phyloP scores from a whole-genome alignment of 2,797 vertebrate species.

The Helicolenus hilgendorfi region DNA sequence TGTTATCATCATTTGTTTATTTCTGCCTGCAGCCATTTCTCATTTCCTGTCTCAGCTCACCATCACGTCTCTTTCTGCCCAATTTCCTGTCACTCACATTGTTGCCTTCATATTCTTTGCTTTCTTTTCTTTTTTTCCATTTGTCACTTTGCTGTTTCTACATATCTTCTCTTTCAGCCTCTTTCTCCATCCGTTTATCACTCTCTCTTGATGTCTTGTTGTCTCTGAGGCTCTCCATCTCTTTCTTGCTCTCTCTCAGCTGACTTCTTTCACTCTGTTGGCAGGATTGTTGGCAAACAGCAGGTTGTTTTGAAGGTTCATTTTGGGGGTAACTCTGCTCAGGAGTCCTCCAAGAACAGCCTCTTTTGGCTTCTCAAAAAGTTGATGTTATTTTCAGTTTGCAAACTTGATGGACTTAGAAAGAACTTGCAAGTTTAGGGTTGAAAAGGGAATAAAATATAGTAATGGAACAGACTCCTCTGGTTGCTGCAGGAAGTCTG shows the following conservation, averaged over 20 bases:
- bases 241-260: neutral
- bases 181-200: neutral
- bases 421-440: neutral
- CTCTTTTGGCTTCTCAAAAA: neutral
- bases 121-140: neutral
- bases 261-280: neutral
- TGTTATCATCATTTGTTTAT: slow-evolving; percentile 63
- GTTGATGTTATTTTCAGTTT: neutral
- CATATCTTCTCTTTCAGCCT: neutral
- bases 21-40: slow-evolving; percentile 54
- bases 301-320: neutral
- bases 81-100: slow-evolving; percentile 23
- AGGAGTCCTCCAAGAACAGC: neutral
- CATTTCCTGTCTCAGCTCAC: slow-evolving; percentile 39
- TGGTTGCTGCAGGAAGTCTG: no score
- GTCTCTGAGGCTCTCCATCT: neutral
- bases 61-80: slow-evolving; percentile 9
- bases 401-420: neutral
- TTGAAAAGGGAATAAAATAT: neutral
- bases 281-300: neutral
- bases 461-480: neutral
- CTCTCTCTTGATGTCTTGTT: neutral
- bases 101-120: neutral
- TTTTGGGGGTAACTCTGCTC: neutral
- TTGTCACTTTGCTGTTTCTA: neutral